phyloP scores from a whole-genome alignment of 92 coral and sea anemone species.

The Epizoanthus rinbou region DNA sequence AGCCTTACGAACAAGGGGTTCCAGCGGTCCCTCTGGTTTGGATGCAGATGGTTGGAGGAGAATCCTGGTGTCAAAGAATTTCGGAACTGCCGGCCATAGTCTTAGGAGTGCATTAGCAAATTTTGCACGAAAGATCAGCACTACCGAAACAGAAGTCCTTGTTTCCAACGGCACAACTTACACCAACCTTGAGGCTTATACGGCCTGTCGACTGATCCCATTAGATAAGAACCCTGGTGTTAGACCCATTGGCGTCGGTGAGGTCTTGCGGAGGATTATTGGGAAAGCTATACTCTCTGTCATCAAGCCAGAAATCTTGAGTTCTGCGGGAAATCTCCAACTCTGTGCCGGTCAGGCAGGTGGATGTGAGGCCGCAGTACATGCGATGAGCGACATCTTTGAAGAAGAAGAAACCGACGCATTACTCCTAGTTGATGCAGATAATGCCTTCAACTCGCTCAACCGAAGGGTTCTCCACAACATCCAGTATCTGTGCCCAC shows the following conservation, averaged over 20 bases:
- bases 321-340: slow-evolving; percentile 18
- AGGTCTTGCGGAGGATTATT: slow-evolving; percentile 14
- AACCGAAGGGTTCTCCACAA: slow-evolving; percentile 29
- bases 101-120: slow-evolving; percentile 4
- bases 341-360: slow-evolving; percentile 35
- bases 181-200: slow-evolving; percentile 35
- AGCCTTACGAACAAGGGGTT: slow-evolving; percentile 39
- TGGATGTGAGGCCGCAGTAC: slow-evolving; percentile 49
- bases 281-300: slow-evolving; percentile 25
- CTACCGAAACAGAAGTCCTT: slow-evolving; percentile 25
- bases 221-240: slow-evolving; percentile 33
- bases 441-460: slow-evolving; percentile 30
- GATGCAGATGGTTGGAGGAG: slow-evolving; percentile 40
- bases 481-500: slow-evolving; percentile 5
- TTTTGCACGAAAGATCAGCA: slow-evolving; percentile 31
- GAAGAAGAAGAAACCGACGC: slow-evolving; percentile 15
- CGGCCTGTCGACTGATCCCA: slow-evolving; percentile 35
- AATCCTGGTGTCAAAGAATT: slow-evolving; percentile 40
- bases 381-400: slow-evolving; percentile 39
- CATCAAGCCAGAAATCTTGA: slow-evolving; percentile 4
- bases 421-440: slow-evolving; percentile 14
- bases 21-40: slow-evolving; percentile 25
- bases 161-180: not conserved
- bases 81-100: slow-evolving; percentile 16
- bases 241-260: slow-evolving; percentile 23